Conservation (phyloP, 1,140 invertebrate genomes). For the Drosophila nikananu region DNA sequence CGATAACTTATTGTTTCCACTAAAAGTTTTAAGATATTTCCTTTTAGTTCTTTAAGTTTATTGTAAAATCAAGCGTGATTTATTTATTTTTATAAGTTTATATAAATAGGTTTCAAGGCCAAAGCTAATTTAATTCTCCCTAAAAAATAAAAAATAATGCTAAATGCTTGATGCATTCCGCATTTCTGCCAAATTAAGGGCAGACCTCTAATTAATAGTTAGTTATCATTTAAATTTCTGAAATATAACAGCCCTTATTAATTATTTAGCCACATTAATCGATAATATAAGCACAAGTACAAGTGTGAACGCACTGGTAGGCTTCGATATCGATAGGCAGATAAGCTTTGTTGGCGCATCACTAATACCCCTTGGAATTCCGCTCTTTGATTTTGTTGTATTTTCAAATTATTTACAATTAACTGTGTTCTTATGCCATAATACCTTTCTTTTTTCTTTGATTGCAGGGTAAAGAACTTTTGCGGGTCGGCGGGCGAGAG, state of each 20-base stretch:
- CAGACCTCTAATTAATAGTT: no score
- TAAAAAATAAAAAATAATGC: not conserved
- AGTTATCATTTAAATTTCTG: no score
- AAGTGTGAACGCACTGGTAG: not conserved
- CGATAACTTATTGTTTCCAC: no score
- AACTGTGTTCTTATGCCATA: not conserved
- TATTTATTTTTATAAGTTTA: not conserved
- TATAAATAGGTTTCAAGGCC: not conserved
- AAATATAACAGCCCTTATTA: no score
- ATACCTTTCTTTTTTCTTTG: not conserved
- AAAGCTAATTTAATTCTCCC: no score
- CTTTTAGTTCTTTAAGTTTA: not conserved
- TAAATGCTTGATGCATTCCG: no score
- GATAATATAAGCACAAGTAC: no score
- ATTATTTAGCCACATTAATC: no score
- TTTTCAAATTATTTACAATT: not conserved
- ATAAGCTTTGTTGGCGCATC: not conserved
- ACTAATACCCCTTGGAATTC: not conserved
- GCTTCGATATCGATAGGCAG: not conserved
- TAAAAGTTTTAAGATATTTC: not conserved
- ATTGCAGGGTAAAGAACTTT: constrained; percentile 88
- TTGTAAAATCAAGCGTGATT: not conserved
- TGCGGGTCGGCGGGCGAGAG: constrained; percentile 93
- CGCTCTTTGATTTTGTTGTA: not conserved
- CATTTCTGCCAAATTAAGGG: no score